phyloP scores from a whole-genome alignment of 2,888 invertebrate species.

The Lobophora halterata region DNA sequence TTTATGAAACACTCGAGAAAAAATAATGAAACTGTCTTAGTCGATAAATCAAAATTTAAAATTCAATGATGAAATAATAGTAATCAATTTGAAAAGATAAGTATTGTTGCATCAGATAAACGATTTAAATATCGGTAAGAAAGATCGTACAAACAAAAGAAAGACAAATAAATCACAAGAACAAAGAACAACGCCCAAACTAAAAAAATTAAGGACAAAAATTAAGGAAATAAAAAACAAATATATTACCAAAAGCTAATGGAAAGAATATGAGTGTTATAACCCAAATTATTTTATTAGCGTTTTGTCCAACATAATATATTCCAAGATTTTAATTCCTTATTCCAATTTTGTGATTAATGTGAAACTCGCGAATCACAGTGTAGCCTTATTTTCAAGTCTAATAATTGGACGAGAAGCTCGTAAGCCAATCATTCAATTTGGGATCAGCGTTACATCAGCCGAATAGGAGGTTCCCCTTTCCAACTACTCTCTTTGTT shows the following conservation, averaged over 20 bases:
- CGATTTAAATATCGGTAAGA: constrained; percentile 7
- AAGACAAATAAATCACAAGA: constrained; percentile 6
- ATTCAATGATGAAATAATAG: neutral
- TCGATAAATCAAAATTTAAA: too few relatives aligned
- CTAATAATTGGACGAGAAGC: neutral
- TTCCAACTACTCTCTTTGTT: constrained; percentile 30
- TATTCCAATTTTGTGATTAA: too few relatives aligned
- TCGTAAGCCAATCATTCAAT: constrained; percentile 12
- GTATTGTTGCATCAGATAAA: constrained; percentile 7
- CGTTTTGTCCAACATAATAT: too few relatives aligned
- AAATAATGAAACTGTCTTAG: constrained; percentile 5
- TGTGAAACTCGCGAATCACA: too few relatives aligned
- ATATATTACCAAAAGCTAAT: neutral
- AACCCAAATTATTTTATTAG: constrained; percentile 5
- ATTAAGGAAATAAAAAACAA: neutral
- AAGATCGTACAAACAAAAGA: too few relatives aligned
- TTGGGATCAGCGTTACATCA: constrained; percentile 41
- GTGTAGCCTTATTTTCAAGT: too few relatives aligned
- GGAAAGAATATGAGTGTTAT: neutral
- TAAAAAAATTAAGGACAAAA: constrained; percentile 4
- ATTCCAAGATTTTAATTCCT: too few relatives aligned
- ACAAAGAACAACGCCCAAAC: constrained; percentile 2
- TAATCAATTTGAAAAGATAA: constrained; percentile 5
- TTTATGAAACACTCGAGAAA: constrained; percentile 14
- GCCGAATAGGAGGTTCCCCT: constrained; percentile 33